Conservation (phyloP, 2,797 vertebrate species). For the Sus cebifrons region DNA sequence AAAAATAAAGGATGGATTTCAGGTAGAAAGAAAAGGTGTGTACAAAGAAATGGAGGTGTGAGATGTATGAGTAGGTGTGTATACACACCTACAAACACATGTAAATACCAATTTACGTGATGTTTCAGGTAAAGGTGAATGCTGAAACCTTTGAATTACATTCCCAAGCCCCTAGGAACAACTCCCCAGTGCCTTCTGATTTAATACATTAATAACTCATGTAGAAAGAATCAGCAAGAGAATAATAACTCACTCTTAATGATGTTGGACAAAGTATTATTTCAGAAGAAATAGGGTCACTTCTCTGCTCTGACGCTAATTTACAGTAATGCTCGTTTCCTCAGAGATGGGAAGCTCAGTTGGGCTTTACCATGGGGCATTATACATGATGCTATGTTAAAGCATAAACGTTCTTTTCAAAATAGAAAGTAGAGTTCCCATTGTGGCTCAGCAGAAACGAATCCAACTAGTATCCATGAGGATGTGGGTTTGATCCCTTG, state of each 20-base stretch:
- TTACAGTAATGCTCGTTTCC: background rate
- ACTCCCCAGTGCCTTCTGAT: slow-evolving; percentile 26
- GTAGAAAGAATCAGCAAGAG: slow-evolving; percentile 38
- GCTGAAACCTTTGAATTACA: background rate
- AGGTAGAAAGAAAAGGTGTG: background rate
- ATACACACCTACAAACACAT: background rate
- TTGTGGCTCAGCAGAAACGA: no score
- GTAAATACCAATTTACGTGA: background rate
- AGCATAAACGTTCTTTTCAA: slow-evolving; percentile 41
- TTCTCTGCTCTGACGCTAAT: slow-evolving; percentile 45
- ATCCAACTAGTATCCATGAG: no score
- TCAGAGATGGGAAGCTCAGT: background rate
- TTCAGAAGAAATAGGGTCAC: background rate
- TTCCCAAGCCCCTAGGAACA: background rate
- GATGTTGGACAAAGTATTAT: background rate
- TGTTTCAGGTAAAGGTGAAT: slow-evolving; percentile 18
- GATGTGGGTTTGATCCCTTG: no score
- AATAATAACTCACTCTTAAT: slow-evolving; percentile 45
- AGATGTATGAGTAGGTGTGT: no score
- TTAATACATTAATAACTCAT: slow-evolving; percentile 30
- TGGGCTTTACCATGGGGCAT: slow-evolving; percentile 35
- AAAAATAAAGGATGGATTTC: background rate
- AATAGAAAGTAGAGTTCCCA: background rate
- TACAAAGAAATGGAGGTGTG: background rate
- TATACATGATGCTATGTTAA: slow-evolving; percentile 40